Percentiles rank a stretch among this genome's conserved stretches.
These are phyloP conservation scores for Isichthys henryi DNA, from an alignment of 2,113 vertebrate genomes.

Conservation along the genomic window DNA sequence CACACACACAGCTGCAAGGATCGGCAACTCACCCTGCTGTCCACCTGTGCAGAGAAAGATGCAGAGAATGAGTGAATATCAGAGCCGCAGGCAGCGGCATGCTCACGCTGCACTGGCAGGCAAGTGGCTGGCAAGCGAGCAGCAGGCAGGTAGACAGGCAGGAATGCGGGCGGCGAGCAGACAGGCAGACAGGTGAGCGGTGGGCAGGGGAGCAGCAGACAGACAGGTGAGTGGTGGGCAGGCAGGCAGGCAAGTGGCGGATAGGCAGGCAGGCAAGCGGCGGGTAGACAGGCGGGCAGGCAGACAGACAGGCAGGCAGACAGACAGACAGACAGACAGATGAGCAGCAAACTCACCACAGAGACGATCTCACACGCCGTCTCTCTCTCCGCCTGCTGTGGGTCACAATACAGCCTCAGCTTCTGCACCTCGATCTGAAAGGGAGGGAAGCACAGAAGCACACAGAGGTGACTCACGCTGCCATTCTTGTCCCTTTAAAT, in stretches of 20 bases:
- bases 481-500: background rate
- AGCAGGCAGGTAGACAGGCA: no score
- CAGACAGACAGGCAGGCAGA: no score
- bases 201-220: background rate
- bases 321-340: no score
- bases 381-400: constrained; percentile 49
- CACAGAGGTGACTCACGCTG: background rate
- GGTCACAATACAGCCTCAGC: constrained; percentile 54
- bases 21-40: constrained; percentile 38
- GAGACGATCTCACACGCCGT: constrained; percentile 54
- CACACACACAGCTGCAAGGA: background rate
- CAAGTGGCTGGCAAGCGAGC: background rate
- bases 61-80: background rate
- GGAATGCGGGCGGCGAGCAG: background rate
- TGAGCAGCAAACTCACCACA: constrained; percentile 40
- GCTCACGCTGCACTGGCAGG: background rate
- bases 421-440: constrained; percentile 52
- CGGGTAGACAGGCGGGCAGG: no score
- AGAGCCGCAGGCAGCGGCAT: background rate
- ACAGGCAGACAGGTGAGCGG: background rate
- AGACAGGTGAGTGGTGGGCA: no score
- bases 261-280: no score
- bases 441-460: background rate
- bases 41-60: constrained; percentile 29
- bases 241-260: no score